Percentiles rank a stretch among this genome's conserved stretches.
phyloP scores from a whole-genome alignment of 2,888 invertebrate species.

The Alviniconcha strummeri region DNA sequence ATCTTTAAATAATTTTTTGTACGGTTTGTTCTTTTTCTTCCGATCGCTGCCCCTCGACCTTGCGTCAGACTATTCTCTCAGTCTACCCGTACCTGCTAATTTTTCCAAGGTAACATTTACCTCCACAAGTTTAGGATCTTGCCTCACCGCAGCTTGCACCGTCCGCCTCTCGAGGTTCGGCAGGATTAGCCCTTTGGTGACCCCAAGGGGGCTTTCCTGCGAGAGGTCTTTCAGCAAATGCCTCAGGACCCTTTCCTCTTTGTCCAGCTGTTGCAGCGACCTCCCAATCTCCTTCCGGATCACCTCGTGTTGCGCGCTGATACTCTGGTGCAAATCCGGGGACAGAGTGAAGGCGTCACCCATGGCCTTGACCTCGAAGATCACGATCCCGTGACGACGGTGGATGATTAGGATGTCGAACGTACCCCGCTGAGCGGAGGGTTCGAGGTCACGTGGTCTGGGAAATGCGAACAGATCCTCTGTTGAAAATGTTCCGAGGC shows the following conservation, averaged over 20 bases:
- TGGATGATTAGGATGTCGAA: conserved; percentile 8
- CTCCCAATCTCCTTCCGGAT: neutral
- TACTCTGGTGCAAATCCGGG: neutral
- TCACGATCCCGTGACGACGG: neutral
- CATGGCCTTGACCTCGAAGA: conserved; percentile 5
- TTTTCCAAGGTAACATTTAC: neutral
- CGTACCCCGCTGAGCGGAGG: neutral
- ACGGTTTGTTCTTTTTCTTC: too few species aligned
- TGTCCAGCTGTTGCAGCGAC: conserved; percentile 11
- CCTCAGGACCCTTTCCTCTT: neutral
- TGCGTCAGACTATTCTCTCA: too few species aligned
- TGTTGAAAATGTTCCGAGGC: neutral
- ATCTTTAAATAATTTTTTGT: too few species aligned
- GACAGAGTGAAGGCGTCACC: neutral
- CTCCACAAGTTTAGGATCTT: neutral
- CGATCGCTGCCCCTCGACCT: too few species aligned
- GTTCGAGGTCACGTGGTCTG: conserved; percentile 11
- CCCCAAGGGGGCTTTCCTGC: neutral
- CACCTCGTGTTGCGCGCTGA: neutral
- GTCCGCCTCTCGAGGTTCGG: conserved; percentile 2
- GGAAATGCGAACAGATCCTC: neutral
- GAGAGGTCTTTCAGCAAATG: neutral
- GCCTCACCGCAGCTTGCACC: neutral
- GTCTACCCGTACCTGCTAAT: too few species aligned
- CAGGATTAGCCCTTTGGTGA: conserved; percentile 9